A percentile compares a stretch with the other conserved stretches of the same genome.
phyloP scores from a whole-genome alignment of 2,797 vertebrate genomes.

The Pangasius djambal region DNA sequence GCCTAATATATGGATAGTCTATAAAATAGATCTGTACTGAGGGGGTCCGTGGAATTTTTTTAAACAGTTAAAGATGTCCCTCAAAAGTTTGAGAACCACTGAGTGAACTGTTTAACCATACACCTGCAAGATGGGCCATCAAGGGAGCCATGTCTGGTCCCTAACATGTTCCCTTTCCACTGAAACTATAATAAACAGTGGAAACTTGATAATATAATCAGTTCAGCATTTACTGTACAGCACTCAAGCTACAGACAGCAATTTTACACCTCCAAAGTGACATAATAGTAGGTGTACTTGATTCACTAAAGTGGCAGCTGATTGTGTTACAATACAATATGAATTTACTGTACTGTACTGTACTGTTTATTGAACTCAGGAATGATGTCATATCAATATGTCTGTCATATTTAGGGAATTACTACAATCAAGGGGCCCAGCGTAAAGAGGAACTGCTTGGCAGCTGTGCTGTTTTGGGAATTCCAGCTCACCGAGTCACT shows the following conservation, averaged over 20 bases:
- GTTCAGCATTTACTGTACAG: background rate
- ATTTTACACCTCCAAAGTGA: background rate
- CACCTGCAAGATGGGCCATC: background rate
- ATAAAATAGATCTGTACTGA: background rate
- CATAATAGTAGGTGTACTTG: background rate
- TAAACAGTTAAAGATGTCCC: background rate
- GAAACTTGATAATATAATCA: background rate
- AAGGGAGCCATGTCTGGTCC: background rate
- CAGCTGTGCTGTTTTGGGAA: conserved; percentile 89
- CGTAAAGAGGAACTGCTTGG: conserved; percentile 88
- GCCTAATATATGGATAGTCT: background rate
- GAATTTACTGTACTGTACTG: background rate
- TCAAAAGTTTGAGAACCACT: background rate
- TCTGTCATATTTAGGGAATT: conserved; percentile 83
- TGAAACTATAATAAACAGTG: background rate
- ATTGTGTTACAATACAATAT: background rate
- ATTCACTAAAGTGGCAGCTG: background rate
- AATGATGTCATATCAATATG: conserved; percentile 9
- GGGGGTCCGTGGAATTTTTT: background rate
- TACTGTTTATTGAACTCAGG: background rate
- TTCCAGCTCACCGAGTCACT: conserved; percentile 81
- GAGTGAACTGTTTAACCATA: background rate
- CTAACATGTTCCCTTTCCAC: no score
- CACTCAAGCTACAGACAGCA: background rate
- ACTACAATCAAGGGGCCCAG: conserved; percentile 86